phyloP scores from a whole-genome alignment of 2,797 vertebrate species.

The Chloroceryle amazona region DNA sequence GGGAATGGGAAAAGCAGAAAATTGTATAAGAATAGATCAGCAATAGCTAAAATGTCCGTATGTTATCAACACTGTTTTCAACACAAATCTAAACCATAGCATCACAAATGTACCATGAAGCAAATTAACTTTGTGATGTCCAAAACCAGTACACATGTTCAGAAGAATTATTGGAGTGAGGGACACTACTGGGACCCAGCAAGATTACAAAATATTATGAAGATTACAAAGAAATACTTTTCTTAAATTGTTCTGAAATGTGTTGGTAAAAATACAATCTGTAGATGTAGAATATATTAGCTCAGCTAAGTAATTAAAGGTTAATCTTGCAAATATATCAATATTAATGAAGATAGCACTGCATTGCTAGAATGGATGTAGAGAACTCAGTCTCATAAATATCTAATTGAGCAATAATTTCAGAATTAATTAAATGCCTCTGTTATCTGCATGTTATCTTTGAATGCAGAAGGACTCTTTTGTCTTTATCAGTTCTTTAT shows the following conservation, averaged over 20 bases:
- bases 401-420: not conserved
- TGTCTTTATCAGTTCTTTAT: not conserved
- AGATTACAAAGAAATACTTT: not conserved
- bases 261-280: not conserved
- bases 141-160: not conserved
- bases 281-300: not conserved
- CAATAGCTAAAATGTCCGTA: not conserved
- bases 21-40: not conserved
- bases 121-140: not conserved
- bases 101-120: accelerated
- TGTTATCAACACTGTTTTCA: not conserved
- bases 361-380: not conserved
- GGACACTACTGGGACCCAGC: too few species aligned
- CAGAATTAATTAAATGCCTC: not conserved
- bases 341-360: not conserved
- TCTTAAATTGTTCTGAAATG: not conserved
- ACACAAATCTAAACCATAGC: not conserved
- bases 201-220: not conserved
- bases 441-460: not conserved
- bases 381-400: not conserved
- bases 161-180: not conserved
- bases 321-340: not conserved
- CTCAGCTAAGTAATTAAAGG: not conserved
- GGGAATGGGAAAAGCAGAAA: not conserved
- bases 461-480: not conserved